Evolutionary conservation across 2,797 vertebrate genomes (phyloP), one percentile per base, ranked within the genome.

Genomic region (Enteromius argenteus): DNA sequence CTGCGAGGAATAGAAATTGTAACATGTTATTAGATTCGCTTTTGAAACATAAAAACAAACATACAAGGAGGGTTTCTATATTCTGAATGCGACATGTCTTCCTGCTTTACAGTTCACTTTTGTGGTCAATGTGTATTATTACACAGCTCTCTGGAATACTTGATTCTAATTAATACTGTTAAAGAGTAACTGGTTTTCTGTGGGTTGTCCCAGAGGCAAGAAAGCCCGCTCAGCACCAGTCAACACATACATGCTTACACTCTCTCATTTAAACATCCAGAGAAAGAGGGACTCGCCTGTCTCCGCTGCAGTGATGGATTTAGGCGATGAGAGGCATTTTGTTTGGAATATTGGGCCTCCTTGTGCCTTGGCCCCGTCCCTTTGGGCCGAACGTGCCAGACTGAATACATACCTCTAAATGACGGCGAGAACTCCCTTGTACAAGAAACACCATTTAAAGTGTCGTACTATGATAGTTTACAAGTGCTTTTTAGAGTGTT

Each of bases 251-350:
- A 49, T 17, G 27, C 71, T 46, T 30, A 68, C 32, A 75, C 46
- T 73, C 56, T 76, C 15, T 69, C 66, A 68, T 73, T 10, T 74
- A 72, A 46, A 77, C 77, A 80, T 35, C 81, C 39, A 58, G 66
- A 79, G 30, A 75, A 69, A 77, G 37, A 23, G n/a, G 21, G 79
- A 46, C 73, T n/a, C 35, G 37, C 82, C 66, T 84, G 56, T 72
- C 67, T 80, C 71, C 58, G 42, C 15, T 23, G 39, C 35, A 51
- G 32, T 84, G 89, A 87, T 85, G 51, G 62, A 85, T 86, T 60
- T 39, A 79, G 74, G 77, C n/a, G 62, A 79, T 82, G 86, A 86
- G 58, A 87, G 73, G 56, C 68, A 84, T 87, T 84, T 77, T 79
- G 87, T 80, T 84, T 85, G 80, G 76, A 84, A 72, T 79, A 75